A percentile compares a stretch with the other conserved stretches of the same genome.
phyloP scores from a whole-genome alignment of 2,113 vertebrate genomes.

The Protomyctophum bolini region DNA sequence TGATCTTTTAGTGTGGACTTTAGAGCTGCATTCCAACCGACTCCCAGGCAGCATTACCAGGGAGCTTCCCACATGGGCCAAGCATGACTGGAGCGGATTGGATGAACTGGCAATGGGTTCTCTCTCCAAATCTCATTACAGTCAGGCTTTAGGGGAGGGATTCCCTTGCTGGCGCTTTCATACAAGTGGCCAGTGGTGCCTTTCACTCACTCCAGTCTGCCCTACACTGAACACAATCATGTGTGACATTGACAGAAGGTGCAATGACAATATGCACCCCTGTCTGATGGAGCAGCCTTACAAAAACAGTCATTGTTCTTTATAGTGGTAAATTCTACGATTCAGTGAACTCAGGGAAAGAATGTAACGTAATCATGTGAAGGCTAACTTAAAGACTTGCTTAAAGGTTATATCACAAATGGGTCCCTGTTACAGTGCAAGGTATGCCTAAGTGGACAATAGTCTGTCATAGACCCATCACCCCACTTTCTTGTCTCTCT shows the following conservation, averaged over 20 bases:
- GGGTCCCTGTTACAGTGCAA: background rate
- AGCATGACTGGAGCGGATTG: conserved; percentile 51
- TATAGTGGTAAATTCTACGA: background rate
- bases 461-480: no score
- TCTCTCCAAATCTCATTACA: conserved; percentile 70
- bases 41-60: conserved; percentile 46
- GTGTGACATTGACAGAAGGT: conserved; percentile 18
- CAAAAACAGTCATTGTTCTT: background rate
- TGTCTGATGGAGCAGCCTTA: background rate
- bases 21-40: conserved; percentile 40
- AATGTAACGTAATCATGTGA: conserved; percentile 1
- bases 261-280: background rate
- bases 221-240: conserved; percentile 17
- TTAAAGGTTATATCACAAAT: background rate
- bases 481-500: no score
- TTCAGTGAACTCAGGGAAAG: background rate
- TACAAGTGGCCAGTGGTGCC: conserved; percentile 43
- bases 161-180: conserved; percentile 45
- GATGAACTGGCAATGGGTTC: conserved; percentile 44
- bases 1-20: conserved; percentile 6
- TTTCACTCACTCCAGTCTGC: conserved; percentile 48
- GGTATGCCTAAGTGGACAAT: background rate
- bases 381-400: background rate
- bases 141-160: conserved; percentile 52
- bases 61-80: conserved; percentile 47